Conservation (phyloP, 2,113 vertebrate genomes). For the Heterotilapia buettikoferi region DNA sequence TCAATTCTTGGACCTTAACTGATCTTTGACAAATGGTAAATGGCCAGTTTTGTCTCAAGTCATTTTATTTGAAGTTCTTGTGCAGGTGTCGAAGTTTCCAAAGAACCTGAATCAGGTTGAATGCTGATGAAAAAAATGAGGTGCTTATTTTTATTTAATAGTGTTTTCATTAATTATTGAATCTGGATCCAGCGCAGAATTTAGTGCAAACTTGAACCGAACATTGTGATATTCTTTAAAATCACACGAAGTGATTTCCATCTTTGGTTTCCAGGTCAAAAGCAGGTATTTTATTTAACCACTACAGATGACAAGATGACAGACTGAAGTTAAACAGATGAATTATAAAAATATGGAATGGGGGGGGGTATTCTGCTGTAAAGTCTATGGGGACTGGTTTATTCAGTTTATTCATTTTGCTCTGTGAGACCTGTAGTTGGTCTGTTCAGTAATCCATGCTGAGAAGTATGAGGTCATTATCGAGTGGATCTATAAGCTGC, state of each 20-base stretch:
- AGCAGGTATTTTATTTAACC: not conserved
- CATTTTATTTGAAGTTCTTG: not conserved
- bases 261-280: not conserved
- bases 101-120: not conserved
- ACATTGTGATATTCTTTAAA: not conserved
- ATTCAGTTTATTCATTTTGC: not conserved
- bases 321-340: not conserved
- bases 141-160: not conserved
- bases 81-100: not conserved
- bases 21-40: not conserved
- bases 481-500: not conserved
- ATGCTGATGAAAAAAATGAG: not conserved
- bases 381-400: not conserved
- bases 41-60: not conserved
- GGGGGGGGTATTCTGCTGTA: not conserved
- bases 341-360: not conserved
- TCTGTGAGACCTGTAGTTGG: not conserved
- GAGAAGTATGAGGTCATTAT: not conserved
- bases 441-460: not conserved
- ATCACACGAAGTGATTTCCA: not conserved
- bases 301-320: not conserved
- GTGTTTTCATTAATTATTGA: not conserved
- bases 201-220: not conserved
- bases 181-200: not conserved
- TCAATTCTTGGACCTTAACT: not conserved